Evolutionary conservation across 2,113 vertebrate species (phyloP), one percentile per base, ranked within the genome.

Genomic region (Oryzias celebensis): DNA sequence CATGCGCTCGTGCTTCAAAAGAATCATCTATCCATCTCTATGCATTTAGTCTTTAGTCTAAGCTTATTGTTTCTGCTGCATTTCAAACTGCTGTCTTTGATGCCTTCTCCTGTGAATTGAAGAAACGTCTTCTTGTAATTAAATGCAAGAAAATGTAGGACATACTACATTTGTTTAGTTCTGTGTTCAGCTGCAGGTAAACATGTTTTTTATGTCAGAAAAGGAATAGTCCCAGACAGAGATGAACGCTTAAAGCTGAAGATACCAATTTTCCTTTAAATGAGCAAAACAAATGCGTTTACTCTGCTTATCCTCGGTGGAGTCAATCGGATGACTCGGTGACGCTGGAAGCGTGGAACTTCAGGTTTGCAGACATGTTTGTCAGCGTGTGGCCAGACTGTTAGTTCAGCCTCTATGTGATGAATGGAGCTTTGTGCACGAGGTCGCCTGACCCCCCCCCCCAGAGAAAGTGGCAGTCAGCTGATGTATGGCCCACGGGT

Each of bases 341-440:
- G 44, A 54, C 51, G 14, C 42, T 14, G 56, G 22, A 7, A 52
- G 63, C 53, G 4, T 6, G 4, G 22, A 41, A 51, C 24, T 0
- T 41, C 10, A 45, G n/a, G n/a, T 59, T 51, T 26, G 4, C 3
- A 71, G 46, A n/a, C 50, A 14, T 54, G 60, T 70, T 46, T 72
- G 22, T 18, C 7, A 42, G 17, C 42, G 43, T 36, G 15, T 24
- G 28, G 56, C 10, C 31, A n/a, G 18, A 36, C 49, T 12, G 61
- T 49, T 41, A 14, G 47, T 26, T 63, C 70, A 28, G 16, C 41
- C 18, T 17, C n/a, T 20, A 28, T 17, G 26, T 51, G 55, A 73
- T 85, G 77, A 88, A 85, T 77, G 80, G 56, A 62, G 72, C 74
- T 73, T 82, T 85, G 84, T 84, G 31, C 48, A 68, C 7, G 3